A percentile compares a stretch with the other conserved stretches of the same genome.
These are phyloP conservation scores for Aptenodytes forsteri DNA, from an alignment of 2,113 vertebrate species.

Conservation along the genomic window DNA sequence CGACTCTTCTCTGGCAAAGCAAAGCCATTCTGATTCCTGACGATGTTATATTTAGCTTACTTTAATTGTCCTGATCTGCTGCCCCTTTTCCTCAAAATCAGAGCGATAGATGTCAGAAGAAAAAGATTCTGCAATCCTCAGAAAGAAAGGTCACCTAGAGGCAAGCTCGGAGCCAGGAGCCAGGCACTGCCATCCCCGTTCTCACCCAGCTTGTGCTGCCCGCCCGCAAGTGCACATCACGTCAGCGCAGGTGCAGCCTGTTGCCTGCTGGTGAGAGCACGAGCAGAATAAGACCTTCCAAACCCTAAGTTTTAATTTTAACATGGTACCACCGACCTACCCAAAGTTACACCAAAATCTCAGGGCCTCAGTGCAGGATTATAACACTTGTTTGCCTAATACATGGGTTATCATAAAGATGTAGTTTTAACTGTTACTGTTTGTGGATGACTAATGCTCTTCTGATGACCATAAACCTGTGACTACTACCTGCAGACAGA, in stretches of 20 bases:
- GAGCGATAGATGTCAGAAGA: not conserved
- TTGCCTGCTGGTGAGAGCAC: not conserved
- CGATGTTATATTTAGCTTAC: not conserved
- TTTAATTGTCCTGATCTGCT: not conserved
- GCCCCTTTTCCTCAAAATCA: not conserved
- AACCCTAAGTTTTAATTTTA: not conserved
- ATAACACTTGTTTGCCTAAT: not conserved
- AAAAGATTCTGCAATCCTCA: not conserved
- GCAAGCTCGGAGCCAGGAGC: not conserved
- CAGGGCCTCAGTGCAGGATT: not conserved
- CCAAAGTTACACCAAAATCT: not conserved
- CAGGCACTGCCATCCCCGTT: not conserved
- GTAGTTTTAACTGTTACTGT: not conserved
- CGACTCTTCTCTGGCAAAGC: not conserved
- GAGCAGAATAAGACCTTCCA: not conserved
- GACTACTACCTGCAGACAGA: not conserved
- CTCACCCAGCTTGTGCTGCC: too few relatives aligned
- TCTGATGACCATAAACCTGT: not conserved
- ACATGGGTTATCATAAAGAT: not conserved
- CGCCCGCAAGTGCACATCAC: accelerated
- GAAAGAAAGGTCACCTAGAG: not conserved
- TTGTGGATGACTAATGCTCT: not conserved
- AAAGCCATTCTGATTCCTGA: not conserved
- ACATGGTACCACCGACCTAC: not conserved
- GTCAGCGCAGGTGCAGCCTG: not conserved